These are phyloP conservation scores for Callyntrura sp. DNA, from an alignment of 2,888 invertebrate species.

Conservation along the genomic window DNA sequence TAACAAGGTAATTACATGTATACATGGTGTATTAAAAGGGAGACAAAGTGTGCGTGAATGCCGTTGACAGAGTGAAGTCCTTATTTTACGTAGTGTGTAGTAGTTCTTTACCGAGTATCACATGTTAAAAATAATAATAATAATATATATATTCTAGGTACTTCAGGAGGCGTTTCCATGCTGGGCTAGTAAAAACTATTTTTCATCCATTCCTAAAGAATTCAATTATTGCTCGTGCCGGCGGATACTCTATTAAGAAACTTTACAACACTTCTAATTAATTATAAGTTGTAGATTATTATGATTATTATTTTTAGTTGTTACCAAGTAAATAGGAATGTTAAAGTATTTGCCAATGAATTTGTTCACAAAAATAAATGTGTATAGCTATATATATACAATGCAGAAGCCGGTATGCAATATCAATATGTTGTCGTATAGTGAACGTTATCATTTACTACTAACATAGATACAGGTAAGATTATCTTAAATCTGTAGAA, in stretches of 20 bases:
- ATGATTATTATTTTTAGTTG: neutral
- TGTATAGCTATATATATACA: neutral
- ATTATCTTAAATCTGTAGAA: neutral
- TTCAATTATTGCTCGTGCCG: slow-evolving; percentile 10
- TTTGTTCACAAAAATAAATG: neutral
- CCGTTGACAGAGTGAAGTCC: neutral
- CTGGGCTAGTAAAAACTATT: slow-evolving; percentile 57
- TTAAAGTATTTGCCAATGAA: neutral
- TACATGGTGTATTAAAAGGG: neutral
- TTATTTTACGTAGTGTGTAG: neutral
- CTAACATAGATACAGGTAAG: neutral
- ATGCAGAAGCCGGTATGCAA: neutral
- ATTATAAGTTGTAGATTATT: neutral
- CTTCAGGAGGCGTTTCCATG: slow-evolving; percentile 65
- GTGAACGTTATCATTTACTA: neutral
- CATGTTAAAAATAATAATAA: neutral
- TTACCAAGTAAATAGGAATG: neutral
- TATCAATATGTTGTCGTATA: neutral
- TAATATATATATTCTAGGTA: slow-evolving; percentile 67
- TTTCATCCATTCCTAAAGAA: slow-evolving; percentile 75
- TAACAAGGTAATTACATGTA: neutral
- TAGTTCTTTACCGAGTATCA: neutral
- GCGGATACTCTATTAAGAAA: slow-evolving; percentile 47
- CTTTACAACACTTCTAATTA: neutral
- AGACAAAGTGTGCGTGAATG: too few relatives aligned